Percentiles rank a stretch among this genome's conserved stretches.
Conservation (phyloP, 2,113 vertebrate genomes). For the Apodemus sylvaticus region DNA sequence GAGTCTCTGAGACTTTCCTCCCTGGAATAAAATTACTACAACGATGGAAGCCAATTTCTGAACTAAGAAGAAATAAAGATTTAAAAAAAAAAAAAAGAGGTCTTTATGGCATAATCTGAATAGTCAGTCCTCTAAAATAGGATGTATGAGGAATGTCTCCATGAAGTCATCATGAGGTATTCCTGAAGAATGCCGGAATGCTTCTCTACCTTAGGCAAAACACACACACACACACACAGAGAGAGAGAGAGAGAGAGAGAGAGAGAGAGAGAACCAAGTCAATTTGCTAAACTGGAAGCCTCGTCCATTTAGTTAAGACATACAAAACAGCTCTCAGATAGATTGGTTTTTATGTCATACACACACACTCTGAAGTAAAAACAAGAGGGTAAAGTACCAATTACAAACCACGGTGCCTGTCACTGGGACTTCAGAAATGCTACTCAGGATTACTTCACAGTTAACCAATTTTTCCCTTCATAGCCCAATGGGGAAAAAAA, state of each 20-base stretch:
- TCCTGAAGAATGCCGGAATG: neutral
- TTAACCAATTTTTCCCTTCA: conserved; percentile 22
- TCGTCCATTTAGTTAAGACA: neutral
- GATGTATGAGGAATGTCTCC: neutral
- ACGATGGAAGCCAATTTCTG: conserved; percentile 43
- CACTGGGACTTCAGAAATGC: conserved; percentile 1
- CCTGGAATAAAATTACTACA: conserved; percentile 27
- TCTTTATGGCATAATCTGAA: conserved; percentile 14
- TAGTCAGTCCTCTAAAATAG: neutral
- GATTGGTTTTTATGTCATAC: conserved; percentile 2
- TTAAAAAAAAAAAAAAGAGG: conserved; percentile 45
- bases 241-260: too few species aligned
- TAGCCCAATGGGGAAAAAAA: neutral
- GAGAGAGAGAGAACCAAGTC: neutral
- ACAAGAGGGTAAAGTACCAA: neutral
- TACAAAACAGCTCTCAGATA: neutral
- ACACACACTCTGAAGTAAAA: conserved; percentile 28
- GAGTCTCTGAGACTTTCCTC: neutral
- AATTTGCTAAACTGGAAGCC: conserved; percentile 32
- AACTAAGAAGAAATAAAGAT: conserved; percentile 42
- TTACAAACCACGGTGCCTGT: conserved; percentile 18
- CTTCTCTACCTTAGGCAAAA: neutral
- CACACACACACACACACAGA: neutral
- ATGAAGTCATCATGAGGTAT: neutral
- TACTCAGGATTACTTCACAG: neutral